Percentiles rank a stretch among this genome's conserved stretches.
phyloP scores from a whole-genome alignment of 2,113 vertebrate genomes.

The Bufo bufo region DNA sequence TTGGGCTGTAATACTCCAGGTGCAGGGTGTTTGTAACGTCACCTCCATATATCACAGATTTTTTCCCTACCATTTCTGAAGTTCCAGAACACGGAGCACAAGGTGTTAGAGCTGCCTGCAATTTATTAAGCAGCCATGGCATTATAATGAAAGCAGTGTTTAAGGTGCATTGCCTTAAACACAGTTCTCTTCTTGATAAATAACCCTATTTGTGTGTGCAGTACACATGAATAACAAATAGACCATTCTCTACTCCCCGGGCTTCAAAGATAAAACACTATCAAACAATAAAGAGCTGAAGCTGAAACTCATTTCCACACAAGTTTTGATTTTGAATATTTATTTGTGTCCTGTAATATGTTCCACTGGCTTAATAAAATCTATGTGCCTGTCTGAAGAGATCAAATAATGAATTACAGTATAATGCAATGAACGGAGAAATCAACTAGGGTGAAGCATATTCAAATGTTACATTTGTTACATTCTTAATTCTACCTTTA shows the following conservation, averaged over 20 bases:
- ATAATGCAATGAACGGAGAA: neutral
- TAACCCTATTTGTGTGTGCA: constrained; percentile 51
- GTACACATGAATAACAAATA: constrained; percentile 50
- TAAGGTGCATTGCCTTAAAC: constrained; percentile 46
- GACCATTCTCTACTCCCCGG: constrained; percentile 8
- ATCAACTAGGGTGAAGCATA: neutral
- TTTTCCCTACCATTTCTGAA: neutral
- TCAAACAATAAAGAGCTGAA: constrained; percentile 34
- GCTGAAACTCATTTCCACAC: constrained; percentile 23
- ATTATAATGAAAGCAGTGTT: constrained; percentile 47
- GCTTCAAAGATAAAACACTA: constrained; percentile 36
- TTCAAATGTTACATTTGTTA: neutral
- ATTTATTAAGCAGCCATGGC: constrained; percentile 41
- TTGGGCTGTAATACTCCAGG: neutral
- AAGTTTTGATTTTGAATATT: constrained; percentile 29
- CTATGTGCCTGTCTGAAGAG: neutral
- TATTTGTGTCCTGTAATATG: neutral
- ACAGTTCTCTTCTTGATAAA: constrained; percentile 41
- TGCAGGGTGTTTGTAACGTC: neutral
- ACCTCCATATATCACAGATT: neutral
- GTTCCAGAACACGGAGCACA: constrained; percentile 25
- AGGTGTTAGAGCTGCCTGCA: constrained; percentile 25
- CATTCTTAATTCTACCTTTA: no score
- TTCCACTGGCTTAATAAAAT: neutral
- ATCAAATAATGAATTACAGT: neutral